Evolutionary conservation across 2,797 vertebrate genomes (phyloP).

Genomic region (Steatocranus sp.): DNA sequence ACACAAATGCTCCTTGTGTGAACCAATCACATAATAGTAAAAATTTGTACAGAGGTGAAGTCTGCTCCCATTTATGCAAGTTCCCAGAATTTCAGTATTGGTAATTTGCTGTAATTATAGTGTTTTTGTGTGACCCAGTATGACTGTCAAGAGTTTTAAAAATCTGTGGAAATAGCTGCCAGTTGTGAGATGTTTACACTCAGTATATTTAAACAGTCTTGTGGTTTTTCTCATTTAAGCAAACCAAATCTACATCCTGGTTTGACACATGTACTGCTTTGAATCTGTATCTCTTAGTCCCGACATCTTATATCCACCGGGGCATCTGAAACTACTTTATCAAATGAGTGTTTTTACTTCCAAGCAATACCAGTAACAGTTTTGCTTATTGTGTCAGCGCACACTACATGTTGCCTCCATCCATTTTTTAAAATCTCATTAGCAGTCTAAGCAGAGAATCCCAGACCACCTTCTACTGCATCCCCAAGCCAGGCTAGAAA

Average conservation of each 20-base stretch:
- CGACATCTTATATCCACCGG: not conserved
- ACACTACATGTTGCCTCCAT: conserved; percentile 11
- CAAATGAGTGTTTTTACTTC: conserved; percentile 47
- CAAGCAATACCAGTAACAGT: conserved; percentile 37
- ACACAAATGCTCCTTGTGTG: not conserved
- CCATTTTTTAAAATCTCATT: conserved; percentile 21
- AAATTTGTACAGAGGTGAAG: not conserved
- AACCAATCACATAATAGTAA: not conserved
- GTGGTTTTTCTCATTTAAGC: not conserved
- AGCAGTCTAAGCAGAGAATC: conserved; percentile 16
- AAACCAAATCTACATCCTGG: not conserved
- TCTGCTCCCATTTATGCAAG: not conserved
- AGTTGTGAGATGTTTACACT: not conserved
- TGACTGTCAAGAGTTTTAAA: not conserved
- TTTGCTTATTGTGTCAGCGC: conserved; percentile 33
- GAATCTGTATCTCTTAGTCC: conserved; percentile 4
- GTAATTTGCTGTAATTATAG: not conserved
- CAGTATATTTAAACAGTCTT: not conserved
- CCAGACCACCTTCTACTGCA: not conserved
- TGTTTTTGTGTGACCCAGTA: not conserved
- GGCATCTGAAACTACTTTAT: conserved; percentile 53
- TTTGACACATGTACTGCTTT: not conserved
- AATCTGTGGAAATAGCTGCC: not conserved
- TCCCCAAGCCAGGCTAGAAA: not conserved
- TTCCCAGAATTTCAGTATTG: not conserved